phyloP scores from a whole-genome alignment of 2,113 vertebrate genomes.

The Typhlomys cinereus region DNA sequence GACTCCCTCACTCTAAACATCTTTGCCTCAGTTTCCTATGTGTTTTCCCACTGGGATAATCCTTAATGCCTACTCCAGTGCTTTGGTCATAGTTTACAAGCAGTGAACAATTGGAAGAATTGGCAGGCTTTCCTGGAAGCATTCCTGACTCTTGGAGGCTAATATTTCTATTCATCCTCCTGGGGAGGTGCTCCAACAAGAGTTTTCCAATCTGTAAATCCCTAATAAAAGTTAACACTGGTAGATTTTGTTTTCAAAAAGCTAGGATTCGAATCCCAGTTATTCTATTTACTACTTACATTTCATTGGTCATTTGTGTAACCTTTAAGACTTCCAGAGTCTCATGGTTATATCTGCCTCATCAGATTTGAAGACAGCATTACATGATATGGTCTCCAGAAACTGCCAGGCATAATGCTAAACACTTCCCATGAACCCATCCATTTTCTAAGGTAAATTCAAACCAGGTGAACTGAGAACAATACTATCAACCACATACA shows the following conservation, averaged over 20 bases:
- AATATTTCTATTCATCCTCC: neutral
- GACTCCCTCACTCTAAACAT: neutral
- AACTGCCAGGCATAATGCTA: neutral
- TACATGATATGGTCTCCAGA: neutral
- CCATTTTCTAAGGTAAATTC: conserved; percentile 1
- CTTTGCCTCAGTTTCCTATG: neutral
- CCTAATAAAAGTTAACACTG: neutral
- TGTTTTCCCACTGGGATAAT: neutral
- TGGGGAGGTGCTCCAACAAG: neutral
- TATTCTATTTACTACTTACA: neutral
- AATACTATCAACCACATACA: neutral
- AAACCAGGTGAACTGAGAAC: neutral
- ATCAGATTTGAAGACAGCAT: neutral
- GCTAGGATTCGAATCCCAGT: neutral
- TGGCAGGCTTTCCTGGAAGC: neutral
- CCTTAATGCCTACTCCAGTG: neutral
- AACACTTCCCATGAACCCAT: neutral
- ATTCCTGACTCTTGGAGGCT: neutral
- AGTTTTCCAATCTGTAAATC: neutral
- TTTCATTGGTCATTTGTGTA: neutral
- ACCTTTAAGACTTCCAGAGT: neutral
- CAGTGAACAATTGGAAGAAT: neutral
- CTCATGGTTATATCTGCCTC: too few species aligned
- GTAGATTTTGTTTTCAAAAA: neutral
- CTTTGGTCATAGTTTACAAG: neutral